Evolutionary conservation across 2,888 invertebrate species (phyloP).

Genomic region (Timandra comae): DNA sequence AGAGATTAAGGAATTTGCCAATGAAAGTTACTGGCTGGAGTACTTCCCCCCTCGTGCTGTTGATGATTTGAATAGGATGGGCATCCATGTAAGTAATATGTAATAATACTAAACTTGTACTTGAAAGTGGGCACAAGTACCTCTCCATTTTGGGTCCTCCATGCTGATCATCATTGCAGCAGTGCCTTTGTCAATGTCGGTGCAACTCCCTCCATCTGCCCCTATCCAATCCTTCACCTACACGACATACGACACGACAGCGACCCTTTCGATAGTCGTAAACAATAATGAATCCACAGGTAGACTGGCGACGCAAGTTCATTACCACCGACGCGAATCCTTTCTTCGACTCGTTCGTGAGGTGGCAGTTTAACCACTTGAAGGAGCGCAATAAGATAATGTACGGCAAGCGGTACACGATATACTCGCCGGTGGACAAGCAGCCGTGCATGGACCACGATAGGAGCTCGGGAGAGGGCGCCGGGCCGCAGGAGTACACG

Average conservation of each 20-base stretch:
- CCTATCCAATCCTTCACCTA: too few species aligned
- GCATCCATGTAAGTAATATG: slow-evolving; percentile 86
- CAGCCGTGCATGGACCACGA: slow-evolving; percentile 99
- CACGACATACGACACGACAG: too few species aligned
- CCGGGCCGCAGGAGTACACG: slow-evolving; percentile 98
- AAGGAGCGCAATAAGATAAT: slow-evolving; percentile 92
- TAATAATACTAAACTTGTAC: too few species aligned
- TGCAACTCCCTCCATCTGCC: too few species aligned
- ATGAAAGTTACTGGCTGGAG: slow-evolving; percentile 94
- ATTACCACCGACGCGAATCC: slow-evolving; percentile 99
- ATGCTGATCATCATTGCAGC: too few species aligned
- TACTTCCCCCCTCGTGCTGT: slow-evolving; percentile 96
- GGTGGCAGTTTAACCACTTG: slow-evolving; percentile 95
- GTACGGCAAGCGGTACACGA: slow-evolving; percentile 97
- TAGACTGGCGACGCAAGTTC: slow-evolving; percentile 98
- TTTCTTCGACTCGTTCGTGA: slow-evolving; percentile 97
- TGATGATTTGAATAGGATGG: slow-evolving; percentile 90
- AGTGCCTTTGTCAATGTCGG: too few species aligned
- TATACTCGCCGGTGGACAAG: slow-evolving; percentile 96
- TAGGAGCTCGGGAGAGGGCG: slow-evolving; percentile 95
- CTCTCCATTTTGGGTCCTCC: too few species aligned
- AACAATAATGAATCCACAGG: too few species aligned
- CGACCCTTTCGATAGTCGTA: too few species aligned
- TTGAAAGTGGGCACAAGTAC: too few species aligned
- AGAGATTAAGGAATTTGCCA: slow-evolving; percentile 95